Evolutionary conservation across 2,888 invertebrate species (phyloP), one percentile per base, ranked within the genome.

Genomic region (Imbricaverruca yamaguchii): DNA sequence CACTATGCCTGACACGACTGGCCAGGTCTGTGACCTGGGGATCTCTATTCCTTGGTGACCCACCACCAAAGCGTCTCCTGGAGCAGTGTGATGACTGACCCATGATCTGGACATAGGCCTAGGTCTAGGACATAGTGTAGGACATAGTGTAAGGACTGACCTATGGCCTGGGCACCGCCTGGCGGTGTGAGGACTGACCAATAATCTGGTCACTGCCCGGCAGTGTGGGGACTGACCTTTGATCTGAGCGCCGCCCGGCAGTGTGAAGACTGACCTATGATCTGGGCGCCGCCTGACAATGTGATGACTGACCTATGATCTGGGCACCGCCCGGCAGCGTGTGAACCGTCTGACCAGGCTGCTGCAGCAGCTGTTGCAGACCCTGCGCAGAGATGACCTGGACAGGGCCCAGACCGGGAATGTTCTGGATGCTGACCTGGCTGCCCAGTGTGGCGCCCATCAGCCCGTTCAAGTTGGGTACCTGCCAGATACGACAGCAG

Each of bases 341-440:
- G 83, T 87, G 87, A 9, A 85, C 84, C 80, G 84, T 82, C 80
- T 77, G 81, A 61, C 67, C 81, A 56, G 80, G 80, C 81, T 79
- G 39, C 81, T 79, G 57, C 57, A 79, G 79, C 57, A 84, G 81
- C 85, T 85, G 56, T 82, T 84, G 84, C 83, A 92, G 86, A 0
- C 91, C 91, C 84, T 91, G 89, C 9, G 92, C 91, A 59, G 93
- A 92, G 82, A 93, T 93, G 55, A 94, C 90, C 88, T 95, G 95
- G 23, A 95, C 94, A 84, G 94, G 93, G 8, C 93, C 93, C 79
- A 93, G 86, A 3, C 94, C 94, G 82, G 93, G 92, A 84, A 93
- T 90, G 85, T 90, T 79, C 79, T 79, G 79, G 23, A 79, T 79
- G 79, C 57, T 79, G 79, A 79, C 79, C 57, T 56, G 57, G 57